Evolutionary conservation across 2,888 invertebrate genomes (phyloP), one percentile per base, ranked within the genome.

Genomic region (Pemphredon lugubris): DNA sequence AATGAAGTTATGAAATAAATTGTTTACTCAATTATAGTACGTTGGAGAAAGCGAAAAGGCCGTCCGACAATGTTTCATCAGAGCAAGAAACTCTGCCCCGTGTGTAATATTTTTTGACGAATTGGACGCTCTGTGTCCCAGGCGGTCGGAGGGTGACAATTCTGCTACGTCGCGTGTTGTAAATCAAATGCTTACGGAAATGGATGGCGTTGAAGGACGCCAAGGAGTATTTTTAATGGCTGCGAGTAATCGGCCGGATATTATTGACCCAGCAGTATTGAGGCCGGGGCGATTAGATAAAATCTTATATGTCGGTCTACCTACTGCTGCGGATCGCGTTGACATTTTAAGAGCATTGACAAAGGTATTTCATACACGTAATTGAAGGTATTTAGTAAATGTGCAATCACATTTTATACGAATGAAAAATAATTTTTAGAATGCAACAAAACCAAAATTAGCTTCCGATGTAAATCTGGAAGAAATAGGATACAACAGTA

Each of bases 81-180:
- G 98, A 75, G 99, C 99, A 0, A 92, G 96, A 44, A 98, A 98
- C 90, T 98, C 98, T 0, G 94, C 97, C 0, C 99, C 99, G 0
- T 99, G 99, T 88, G 98, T 99, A 2, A 98, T 99, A 89, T 99
- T 99, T 91, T 99, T 99, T 87, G 99, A 99, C 88, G 99, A 99
- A 90, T 93, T 99, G 74, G 99, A 99, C 90, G 96, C 99, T 0
- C 90, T 99, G 26, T 98, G 98, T 88, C 98, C 98, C 0, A 94
- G 95, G 83, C 92, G 99, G 85, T 94, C 95, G 4, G 95, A 95
- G 40, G 93, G 93, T 68, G 94, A 92, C 82, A 93, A 94, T 82
- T 94, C 95, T 1, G 93, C 95, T 0, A 94, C 95, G 0, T 93
- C 93, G 84, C 93, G 98, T 26, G 96, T 99, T 11, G 98, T 99